Percentiles rank a stretch among this genome's conserved stretches.
Conservation (phyloP, 2,113 vertebrate genomes). For the Gymnarchus niloticus region DNA sequence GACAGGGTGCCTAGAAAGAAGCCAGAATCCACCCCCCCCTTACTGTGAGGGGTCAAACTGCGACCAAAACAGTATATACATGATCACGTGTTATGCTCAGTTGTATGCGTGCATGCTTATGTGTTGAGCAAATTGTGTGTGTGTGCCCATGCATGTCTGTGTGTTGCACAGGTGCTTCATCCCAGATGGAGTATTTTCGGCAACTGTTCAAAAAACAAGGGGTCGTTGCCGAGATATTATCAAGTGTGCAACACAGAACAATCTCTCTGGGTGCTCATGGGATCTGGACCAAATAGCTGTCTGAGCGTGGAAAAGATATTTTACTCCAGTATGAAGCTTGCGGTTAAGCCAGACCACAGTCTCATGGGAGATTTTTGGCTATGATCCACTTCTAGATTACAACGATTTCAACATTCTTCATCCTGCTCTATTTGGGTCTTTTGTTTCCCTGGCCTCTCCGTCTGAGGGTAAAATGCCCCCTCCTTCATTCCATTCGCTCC, state of each 20-base stretch:
- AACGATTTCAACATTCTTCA: slow-evolving; percentile 40
- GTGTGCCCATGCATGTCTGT: background rate
- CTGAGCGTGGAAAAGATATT: slow-evolving; percentile 44
- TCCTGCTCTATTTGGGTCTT: slow-evolving; percentile 28
- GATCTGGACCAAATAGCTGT: slow-evolving; percentile 46
- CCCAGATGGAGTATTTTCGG: background rate
- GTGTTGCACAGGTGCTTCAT: background rate
- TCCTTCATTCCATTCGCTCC: background rate
- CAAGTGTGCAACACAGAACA: background rate
- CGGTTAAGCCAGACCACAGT: slow-evolving; percentile 48
- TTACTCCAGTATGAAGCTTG: slow-evolving; percentile 28
- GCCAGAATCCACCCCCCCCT: background rate
- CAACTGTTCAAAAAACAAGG: background rate
- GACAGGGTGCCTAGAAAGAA: background rate
- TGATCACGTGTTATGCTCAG: background rate
- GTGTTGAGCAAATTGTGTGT: background rate
- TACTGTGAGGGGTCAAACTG: background rate
- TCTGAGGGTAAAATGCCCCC: background rate
- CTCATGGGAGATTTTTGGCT: slow-evolving; percentile 44
- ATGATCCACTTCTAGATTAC: slow-evolving; percentile 46
- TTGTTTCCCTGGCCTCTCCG: background rate
- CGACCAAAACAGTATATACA: background rate
- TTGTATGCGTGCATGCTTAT: background rate
- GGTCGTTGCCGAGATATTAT: background rate
- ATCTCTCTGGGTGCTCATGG: slow-evolving; percentile 20